Evolutionary conservation across 2,888 invertebrate species (phyloP), one percentile per base, ranked within the genome.

Genomic region (Napeogenes inachia): DNA sequence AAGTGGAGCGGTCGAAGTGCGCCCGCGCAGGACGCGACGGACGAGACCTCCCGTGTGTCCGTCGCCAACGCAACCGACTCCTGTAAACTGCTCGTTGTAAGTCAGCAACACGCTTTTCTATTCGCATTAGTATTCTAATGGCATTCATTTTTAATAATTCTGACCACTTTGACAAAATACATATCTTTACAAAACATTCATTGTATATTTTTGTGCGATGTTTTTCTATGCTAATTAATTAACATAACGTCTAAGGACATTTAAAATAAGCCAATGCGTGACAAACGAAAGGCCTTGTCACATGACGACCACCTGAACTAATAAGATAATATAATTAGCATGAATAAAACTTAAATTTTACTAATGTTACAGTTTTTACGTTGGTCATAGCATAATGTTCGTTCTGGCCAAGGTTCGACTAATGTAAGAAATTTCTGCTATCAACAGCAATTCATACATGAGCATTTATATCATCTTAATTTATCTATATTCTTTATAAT

Each of bases 81-180:
- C 13, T 90, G 90, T 78, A 89, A 88, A 67, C 76, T 89, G 55
- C 79, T 85, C 53, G 78, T 89, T 74, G 88, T 88, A 54, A 86
- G 87, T 81, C 62, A 45, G 10, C 21, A 21, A 21, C 21, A 21
- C 21, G 21, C 21, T 21, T 21, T 1, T 21, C 21, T 21, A 21
- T 21, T 21, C 21, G 21, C 21, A 21, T 21, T 21, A 21, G n/a
- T 47, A n/a, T n/a, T 13, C 6, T 13, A 47, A 8, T 30, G 30
- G 21, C 30, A 30, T 50, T 30, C 8, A 30, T 8, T 50, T 30
- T 30, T 50, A 4, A 50, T 50, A 50, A 47, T 12, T 42, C 10
- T 3, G 50, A 13, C 8, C 30, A 1, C 30, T 2, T n/a, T 6
- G 6, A 47, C 4, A 21, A 21, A 21, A 6, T 35, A 35, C 35